Evolutionary conservation across 2,888 invertebrate species (phyloP).

Genomic region (Steinernema carpocapsae): DNA sequence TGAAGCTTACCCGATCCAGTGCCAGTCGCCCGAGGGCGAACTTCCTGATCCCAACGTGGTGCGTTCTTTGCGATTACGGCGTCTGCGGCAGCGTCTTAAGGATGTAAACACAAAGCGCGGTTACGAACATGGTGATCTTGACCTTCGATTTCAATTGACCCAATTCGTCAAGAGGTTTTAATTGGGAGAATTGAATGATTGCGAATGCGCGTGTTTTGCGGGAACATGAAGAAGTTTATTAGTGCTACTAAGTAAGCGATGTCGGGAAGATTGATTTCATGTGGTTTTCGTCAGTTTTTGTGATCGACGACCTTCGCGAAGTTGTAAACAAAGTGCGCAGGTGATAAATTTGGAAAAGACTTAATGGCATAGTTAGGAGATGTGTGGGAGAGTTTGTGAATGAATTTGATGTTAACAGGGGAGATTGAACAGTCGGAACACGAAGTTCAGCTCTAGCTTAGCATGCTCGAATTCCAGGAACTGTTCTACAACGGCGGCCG

Average conservation of each 20-base stretch:
- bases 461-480: slow-evolving; percentile 52
- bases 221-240: slow-evolving; percentile 11
- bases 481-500: slow-evolving; percentile 61
- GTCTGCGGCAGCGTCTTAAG: not conserved
- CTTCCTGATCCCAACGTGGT: slow-evolving; percentile 54
- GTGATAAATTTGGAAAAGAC: not conserved
- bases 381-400: too few species aligned
- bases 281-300: not conserved
- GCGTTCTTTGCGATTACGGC: slow-evolving; percentile 11
- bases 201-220: not conserved
- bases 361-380: not conserved
- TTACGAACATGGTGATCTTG: slow-evolving; percentile 14
- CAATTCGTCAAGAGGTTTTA: slow-evolving; percentile 16
- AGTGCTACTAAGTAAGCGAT: not conserved
- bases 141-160: slow-evolving; percentile 34
- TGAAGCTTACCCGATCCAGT: slow-evolving; percentile 62
- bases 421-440: too few species aligned
- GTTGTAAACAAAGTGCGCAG: too few species aligned
- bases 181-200: not conserved
- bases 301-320: not conserved
- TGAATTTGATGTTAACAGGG: too few species aligned
- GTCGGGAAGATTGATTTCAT: not conserved
- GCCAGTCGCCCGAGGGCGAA: slow-evolving; percentile 59
- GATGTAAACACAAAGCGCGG: not conserved
- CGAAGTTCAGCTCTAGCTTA: too few species aligned